phyloP scores from a whole-genome alignment of 2,797 vertebrate genomes.

The Limnodromus scolopaceus region DNA sequence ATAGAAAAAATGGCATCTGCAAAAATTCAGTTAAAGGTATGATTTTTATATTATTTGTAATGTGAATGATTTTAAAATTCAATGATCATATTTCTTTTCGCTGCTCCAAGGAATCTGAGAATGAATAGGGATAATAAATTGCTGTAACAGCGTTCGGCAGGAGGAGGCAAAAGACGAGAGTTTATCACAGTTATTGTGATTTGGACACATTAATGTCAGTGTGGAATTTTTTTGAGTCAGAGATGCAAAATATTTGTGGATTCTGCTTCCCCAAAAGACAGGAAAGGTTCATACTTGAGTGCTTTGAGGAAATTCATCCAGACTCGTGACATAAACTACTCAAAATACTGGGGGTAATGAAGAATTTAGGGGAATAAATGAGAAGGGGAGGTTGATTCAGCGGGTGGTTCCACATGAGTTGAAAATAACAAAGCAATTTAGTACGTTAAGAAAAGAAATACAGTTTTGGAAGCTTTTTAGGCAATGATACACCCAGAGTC shows the following conservation, averaged over 20 bases:
- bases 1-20: slow-evolving; percentile 82
- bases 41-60: neutral
- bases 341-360: neutral
- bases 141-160: neutral
- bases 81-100: neutral
- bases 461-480: neutral
- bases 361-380: neutral
- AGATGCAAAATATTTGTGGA: neutral
- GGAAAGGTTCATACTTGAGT: neutral
- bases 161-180: neutral
- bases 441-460: neutral
- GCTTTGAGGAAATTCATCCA: neutral
- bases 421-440: neutral
- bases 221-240: neutral
- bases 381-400: neutral
- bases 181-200: neutral
- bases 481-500: neutral
- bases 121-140: neutral
- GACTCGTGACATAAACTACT: neutral
- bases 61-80: neutral
- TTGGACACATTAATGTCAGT: neutral
- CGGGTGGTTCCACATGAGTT: neutral
- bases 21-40: slow-evolving; percentile 87
- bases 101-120: neutral
- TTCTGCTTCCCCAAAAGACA: neutral